Base-by-base conservation (phyloP, 2,888 invertebrate species). In the Halictus ligatus region DNA sequence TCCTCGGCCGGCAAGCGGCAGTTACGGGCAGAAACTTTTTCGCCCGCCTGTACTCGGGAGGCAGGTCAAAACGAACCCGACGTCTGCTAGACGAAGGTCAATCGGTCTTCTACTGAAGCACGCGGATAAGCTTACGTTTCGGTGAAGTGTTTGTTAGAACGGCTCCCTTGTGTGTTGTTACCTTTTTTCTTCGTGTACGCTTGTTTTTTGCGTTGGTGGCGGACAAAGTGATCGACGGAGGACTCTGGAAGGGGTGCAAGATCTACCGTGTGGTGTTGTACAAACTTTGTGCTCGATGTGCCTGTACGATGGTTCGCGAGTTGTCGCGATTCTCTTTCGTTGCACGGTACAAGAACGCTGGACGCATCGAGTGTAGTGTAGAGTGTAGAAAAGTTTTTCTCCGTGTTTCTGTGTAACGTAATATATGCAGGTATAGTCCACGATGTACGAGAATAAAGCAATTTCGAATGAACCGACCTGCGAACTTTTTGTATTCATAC, bases 391-490 rank as follows among this genome's bases (percentile, higher is more conserved):
- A 21, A 35, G 40, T 18, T 4, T 21, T 40, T 1, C 15, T 18
- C 21, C 40, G 21, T 12, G 40, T 40, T 40, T 4, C 40, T 15
- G 29, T 29, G 8, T 1, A 69, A 40, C n/a, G n/a, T 58, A n/a
- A 40, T 21, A 69, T 10, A 40, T 69, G 71, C n/a, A 6, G 69
- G 10, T 10, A 35, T 40, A 5, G 7, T 35, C n/a, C 21, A 12
- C 43, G 43, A 21, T 71, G 18, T 46, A 50, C 25, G 1, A 75
- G 43, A 84, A 84, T 84, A 84, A 84, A 84, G 15, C 25, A 21
- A 6, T 78, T 64, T 43, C 21, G 78, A 21, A 64, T 6, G 43
- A 64, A 71, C 50, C 10, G 50, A 13, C 35, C 35, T 35, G 60
- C 15, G 18, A 18, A 35, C 25, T 72, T n/a, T 40, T 74, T 83